Percentiles rank a stretch among this genome's conserved stretches.
Evolutionary conservation across 2,113 vertebrate genomes (phyloP).

Genomic region (Sinocyclocheilus rhinocerous): DNA sequence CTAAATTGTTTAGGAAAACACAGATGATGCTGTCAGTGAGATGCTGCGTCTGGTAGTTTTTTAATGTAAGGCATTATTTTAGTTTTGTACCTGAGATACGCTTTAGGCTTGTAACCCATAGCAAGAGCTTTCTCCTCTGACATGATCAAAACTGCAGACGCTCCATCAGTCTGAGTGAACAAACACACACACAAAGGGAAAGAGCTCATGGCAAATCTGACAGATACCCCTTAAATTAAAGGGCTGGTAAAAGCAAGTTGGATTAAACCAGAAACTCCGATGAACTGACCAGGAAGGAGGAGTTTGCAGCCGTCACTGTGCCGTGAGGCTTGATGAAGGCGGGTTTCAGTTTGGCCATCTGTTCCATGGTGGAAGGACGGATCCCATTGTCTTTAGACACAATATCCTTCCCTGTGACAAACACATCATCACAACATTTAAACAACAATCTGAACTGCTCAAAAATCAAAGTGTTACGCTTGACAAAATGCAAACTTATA

Average conservation of each 20-base stretch:
- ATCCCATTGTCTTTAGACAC: constrained; percentile 92
- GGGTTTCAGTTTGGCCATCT: constrained; percentile 89
- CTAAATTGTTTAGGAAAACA: neutral
- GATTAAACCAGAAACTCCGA: neutral
- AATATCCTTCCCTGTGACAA: constrained; percentile 78
- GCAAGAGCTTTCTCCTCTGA: constrained; percentile 96
- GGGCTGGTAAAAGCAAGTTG: neutral
- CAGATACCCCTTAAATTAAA: neutral
- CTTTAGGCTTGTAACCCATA: constrained; percentile 96
- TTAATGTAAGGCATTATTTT: neutral
- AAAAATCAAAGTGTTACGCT: constrained; percentile 6
- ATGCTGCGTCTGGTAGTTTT: neutral
- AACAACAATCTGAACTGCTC: neutral
- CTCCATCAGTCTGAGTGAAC: constrained; percentile 86
- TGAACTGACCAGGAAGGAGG: constrained; percentile 89
- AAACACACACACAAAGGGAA: constrained; percentile 46
- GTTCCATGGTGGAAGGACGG: constrained; percentile 86
- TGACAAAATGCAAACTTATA: too few relatives aligned
- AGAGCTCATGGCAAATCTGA: neutral
- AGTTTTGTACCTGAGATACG: constrained; percentile 86
- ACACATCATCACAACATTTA: neutral
- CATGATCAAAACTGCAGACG: constrained; percentile 92
- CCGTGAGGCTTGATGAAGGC: constrained; percentile 94
- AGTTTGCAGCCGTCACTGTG: constrained; percentile 95
- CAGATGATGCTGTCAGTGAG: neutral